Evolutionary conservation across 1,140 invertebrate genomes (phyloP), one percentile per base, ranked within the genome.

Genomic region (Ruditapes philippinarum): DNA sequence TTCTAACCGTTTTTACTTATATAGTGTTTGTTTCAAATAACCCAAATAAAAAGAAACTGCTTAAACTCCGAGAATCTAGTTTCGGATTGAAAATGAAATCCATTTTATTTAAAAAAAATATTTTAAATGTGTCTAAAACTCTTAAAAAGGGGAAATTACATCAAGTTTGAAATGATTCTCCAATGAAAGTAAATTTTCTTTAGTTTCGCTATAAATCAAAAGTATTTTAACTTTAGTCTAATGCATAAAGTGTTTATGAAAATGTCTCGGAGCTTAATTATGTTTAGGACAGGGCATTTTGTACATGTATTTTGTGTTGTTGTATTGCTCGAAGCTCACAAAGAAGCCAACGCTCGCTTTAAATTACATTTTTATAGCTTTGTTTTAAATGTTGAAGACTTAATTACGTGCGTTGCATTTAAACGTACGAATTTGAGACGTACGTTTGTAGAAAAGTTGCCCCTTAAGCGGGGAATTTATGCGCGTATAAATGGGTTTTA

Each of bases 11-110:
- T 42, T 42, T 40, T 60, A 7, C 42, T 62, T 40, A 40, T 33
- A 22, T 80, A 42, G 79, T 65, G 14, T 81, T 60, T 81, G 60
- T 81, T 81, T 62, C 28, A 19, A 62, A 51, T 51, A 51, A 54
- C 42, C 33, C 25, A 78, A 31, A 31, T 3, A 25, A 28, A 40
- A 7, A 49, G n/a, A n/a, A 65, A 31, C 25, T 31, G 12, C 33
- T 51, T 54, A 31, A 36, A 78, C 45, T 31, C 74, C 17, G 74
- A 78, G 74, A n/a, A 62, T 62, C 28, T n/a, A n/a, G n/a, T n/a
- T n/a, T n/a, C n/a, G n/a, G n/a, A n/a, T n/a, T n/a, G n/a, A n/a
- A n/a, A n/a, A n/a, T n/a, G n/a, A n/a, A n/a, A n/a, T n/a, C n/a
- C n/a, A n/a, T n/a, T n/a, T n/a, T n/a, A n/a, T n/a, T n/a, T n/a